Conservation (phyloP, 2,888 invertebrate genomes). For the Bugula neritina region DNA sequence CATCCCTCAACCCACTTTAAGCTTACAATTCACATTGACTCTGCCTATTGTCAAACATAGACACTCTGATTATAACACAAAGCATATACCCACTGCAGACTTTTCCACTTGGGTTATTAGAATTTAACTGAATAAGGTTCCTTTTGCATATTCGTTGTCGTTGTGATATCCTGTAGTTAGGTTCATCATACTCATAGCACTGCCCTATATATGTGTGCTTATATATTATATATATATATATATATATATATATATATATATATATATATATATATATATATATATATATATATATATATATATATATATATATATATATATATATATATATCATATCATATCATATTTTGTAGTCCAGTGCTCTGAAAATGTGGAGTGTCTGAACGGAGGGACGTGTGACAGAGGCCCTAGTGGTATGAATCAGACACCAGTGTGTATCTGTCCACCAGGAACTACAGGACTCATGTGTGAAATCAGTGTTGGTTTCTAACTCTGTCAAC, state of each 20-base stretch:
- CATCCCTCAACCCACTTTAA: too few species aligned
- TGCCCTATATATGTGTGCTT: too few species aligned
- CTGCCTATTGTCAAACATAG: too few species aligned
- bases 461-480: constrained; percentile 12
- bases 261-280: constrained; percentile 6
- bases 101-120: too few species aligned
- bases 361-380: not conserved
- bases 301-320: constrained; percentile 11
- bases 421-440: not conserved
- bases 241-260: constrained; percentile 20
- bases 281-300: constrained; percentile 11
- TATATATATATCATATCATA: not conserved
- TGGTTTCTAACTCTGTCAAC: too few species aligned
- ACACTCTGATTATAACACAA: too few species aligned
- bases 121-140: too few species aligned
- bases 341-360: constrained; percentile 9
- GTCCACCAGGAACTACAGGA: constrained; percentile 4
- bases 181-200: too few species aligned
- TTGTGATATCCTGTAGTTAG: too few species aligned
- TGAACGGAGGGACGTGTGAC: constrained; percentile 8
- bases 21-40: too few species aligned
- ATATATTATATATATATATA: not conserved
- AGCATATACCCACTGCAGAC: too few species aligned
- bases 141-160: too few species aligned
- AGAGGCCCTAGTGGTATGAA: not conserved